Evolutionary conservation across 1,140 invertebrate genomes (phyloP), one percentile per base, ranked within the genome.

Genomic region (Solenopsis fugax): DNA sequence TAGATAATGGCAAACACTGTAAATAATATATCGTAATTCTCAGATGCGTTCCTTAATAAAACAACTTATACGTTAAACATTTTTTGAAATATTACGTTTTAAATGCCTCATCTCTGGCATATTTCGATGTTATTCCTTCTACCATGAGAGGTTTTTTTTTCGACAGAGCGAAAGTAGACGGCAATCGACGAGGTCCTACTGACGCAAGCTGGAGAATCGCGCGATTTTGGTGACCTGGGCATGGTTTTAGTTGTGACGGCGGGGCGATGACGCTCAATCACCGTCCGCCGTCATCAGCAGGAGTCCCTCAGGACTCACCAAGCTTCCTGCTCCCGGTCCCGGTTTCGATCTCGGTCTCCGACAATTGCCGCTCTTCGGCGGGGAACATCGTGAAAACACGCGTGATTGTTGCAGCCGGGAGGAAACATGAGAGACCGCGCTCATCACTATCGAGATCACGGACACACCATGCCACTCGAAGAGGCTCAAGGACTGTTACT

Each of bases 231-330:
- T 89, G 86, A 84, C 78, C 85, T 76, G 93, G 93, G 89, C 87
- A 94, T 94, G 93, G 90, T 93, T 87, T 92, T 92, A 91, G 90
- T 81, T 90, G 92, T 85, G 93, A 93, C 93, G 93, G 91, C 93
- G 91, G 93, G 94, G 94, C 94, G 93, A 94, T 94, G 93, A 94
- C 93, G 89, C 93, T 93, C 92, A 91, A 94, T 89, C 93, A 92
- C 90, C 93, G 91, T 91, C 92, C 87, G 73, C 54, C 88, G 89
- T 90, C 89, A 89, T 92, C 89, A 86, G 77, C 88, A 92, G 90
- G 94, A 90, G 93, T 94, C 93, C 93, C 88, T 88, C 87, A 93
- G 93, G 93, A 93, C 93, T 93, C 93, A 60, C 84, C 89, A 81
- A 60, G 86, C 85, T 87, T 91, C 87, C 90, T 88, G 71, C 50